Evolutionary conservation across 2,888 invertebrate genomes (phyloP), one percentile per base, ranked within the genome.

Genomic region (Caenorhabditis imperialis): DNA sequence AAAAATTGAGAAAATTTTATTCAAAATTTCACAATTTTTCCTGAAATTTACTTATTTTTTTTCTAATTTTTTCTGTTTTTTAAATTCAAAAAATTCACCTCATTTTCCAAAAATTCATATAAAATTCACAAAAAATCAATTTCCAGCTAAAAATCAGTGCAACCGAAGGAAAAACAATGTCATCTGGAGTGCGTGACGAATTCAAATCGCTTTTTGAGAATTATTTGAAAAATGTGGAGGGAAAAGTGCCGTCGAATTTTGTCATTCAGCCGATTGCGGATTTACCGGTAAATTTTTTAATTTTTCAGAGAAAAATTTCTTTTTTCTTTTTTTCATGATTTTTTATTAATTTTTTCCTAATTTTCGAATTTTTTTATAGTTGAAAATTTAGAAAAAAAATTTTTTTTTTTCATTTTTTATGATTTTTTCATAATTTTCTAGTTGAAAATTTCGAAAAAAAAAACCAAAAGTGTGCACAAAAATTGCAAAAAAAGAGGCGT

Each of bases 251-350:
- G 37, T 58, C 67, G 7, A 62, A 74, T 18, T 74, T 74, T 47
- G 74, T 74, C 12, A 67, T 74, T 20, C 61, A 67, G 40, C 74
- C 78, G 7, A 75, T 78, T 30, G 63, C 67, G 1, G 58, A 63
- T 50, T 40, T 65, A 10, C 78, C 78, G 10, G 71, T 73, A 23
- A 22, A 37, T 37, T 37, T 37, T 37, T 37, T n/a, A 16, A 37
- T n/a, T 8, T 35, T 50, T 27, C n/a, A n/a, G n/a, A n/a, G n/a
- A n/a, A 30, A 30, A 30, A 30, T 30, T 30, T 30, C 6, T 7
- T 30, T 30, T 30, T 30, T 30, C 30, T 7, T 7, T 30, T 30
- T 30, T 30, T 6, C 10, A 7, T n/a, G n/a, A n/a, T n/a, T n/a
- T n/a, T n/a, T n/a, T n/a, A n/a, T 20, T 37, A 37, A 37, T n/a